Evolutionary conservation across 2,888 invertebrate species (phyloP).

Genomic region (Amiota minor): DNA sequence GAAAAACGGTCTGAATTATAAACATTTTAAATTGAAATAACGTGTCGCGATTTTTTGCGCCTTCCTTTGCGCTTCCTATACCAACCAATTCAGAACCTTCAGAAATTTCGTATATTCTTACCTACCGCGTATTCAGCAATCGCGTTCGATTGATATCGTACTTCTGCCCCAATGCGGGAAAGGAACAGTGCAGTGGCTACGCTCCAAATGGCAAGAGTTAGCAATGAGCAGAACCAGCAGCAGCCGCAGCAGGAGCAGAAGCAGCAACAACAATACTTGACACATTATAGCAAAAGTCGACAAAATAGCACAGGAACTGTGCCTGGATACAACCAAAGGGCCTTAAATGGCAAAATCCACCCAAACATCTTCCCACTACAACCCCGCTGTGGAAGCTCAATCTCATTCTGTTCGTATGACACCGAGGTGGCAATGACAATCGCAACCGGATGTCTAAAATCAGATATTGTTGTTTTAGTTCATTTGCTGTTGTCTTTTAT

Average conservation of each 20-base stretch:
- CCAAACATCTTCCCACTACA: too few relatives aligned
- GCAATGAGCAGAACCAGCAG: constrained; percentile 16
- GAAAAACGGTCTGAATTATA: constrained; percentile 61
- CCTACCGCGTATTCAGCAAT: constrained; percentile 71
- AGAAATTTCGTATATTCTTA: constrained; percentile 68
- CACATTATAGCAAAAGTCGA: constrained; percentile 16
- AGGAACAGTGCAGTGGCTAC: constrained; percentile 1
- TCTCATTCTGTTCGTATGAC: neutral
- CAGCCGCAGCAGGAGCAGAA: constrained; percentile 16
- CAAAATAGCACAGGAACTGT: constrained; percentile 57
- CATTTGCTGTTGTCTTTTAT: constrained; percentile 49
- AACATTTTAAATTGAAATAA: constrained; percentile 70
- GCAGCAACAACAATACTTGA: constrained; percentile 27
- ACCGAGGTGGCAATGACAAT: constrained; percentile 71
- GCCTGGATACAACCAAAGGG: constrained; percentile 39
- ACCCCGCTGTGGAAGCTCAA: constrained; percentile 46
- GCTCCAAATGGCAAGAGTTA: constrained; percentile 7
- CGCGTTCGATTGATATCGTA: constrained; percentile 71
- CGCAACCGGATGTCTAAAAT: constrained; percentile 73
- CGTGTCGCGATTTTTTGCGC: constrained; percentile 62
- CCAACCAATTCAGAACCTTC: constrained; percentile 51
- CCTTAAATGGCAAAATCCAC: constrained; percentile 8
- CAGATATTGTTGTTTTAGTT: constrained; percentile 69
- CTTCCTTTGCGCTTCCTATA: constrained; percentile 35
- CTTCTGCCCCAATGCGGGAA: constrained; percentile 36